Base-by-base conservation (phyloP, 2,797 vertebrate genomes). In the Poecilia gillii region DNA sequence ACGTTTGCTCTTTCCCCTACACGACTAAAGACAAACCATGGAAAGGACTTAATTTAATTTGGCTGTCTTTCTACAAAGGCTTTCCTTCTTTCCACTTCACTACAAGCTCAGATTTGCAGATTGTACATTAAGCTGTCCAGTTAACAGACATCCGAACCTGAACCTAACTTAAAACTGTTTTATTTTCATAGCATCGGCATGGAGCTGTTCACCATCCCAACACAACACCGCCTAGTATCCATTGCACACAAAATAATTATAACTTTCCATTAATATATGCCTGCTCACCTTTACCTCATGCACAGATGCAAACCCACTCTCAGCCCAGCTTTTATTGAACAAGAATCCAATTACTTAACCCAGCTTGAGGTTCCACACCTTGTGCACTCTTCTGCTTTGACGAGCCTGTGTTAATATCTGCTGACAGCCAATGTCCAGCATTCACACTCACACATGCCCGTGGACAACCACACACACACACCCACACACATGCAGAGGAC, bases 301-400 rank as follows among this genome's bases (percentile, higher is more conserved):
- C 81, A 81, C 31, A 72, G 71, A 85, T 66, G 75, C 41, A 79
- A 77, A 83, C 77, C 77, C 81, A 79, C 81, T 43, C 59, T 64
- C 75, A 81, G 68, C 73, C 91, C 93, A 95, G 95, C 91, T 96
- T 96, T 96, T 97, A 97, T 97, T 96, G 96, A 97, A 97, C 96
- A 97, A 96, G 96, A 98, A 97, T 97, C 96, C 97, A 98, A 98
- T 98, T 98, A 98, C 96, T 98, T 98, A 97, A 97, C 95, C 95
- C 86, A 90, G 93, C 95, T 96, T 96, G 96, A 96, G 94, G 95
- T 97, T 97, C 94, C 92, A 94, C 93, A 96, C 93, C 94, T 91
- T 89, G 89, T 94, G 90, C 92, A 81, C 92, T 95, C 92, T 62
- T 95, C 96, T 93, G 96, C 93, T 94, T 95, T 94, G 90, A 97